Evolutionary conservation across 2,113 vertebrate species (phyloP).

Genomic region (Columba janthina): DNA sequence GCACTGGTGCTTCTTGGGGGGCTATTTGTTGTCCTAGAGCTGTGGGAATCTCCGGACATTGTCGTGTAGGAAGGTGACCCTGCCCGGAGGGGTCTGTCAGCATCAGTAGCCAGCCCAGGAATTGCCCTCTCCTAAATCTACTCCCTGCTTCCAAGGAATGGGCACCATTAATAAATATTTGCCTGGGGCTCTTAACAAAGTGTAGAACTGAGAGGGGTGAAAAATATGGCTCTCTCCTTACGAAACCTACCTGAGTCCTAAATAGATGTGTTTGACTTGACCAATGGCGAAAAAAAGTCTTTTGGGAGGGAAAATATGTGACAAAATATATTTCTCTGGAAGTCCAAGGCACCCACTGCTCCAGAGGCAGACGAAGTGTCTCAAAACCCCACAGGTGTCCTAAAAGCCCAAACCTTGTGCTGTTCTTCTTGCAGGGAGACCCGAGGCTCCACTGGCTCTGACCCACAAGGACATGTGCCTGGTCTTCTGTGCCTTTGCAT

Average conservation of each 20-base stretch:
- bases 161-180: neutral
- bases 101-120: neutral
- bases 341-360: rapidly evolving
- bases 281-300: neutral
- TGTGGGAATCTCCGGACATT: rapidly evolving
- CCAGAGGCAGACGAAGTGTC: neutral
- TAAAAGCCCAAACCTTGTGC: rapidly evolving
- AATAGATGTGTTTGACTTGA: neutral
- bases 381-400: too few relatives aligned
- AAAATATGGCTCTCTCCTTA: rapidly evolving
- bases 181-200: rapidly evolving
- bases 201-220: neutral
- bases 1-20: rapidly evolving
- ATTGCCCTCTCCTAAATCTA: neutral
- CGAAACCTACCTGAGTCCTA: rapidly evolving
- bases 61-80: neutral
- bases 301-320: neutral
- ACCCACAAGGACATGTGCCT: slow-evolving; percentile 90
- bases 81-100: neutral
- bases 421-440: slow-evolving; percentile 35
- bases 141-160: neutral
- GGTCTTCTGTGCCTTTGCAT: slow-evolving; percentile 92
- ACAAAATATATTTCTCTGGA: neutral
- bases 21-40: neutral
- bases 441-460: slow-evolving; percentile 13